Conservation (phyloP, 1,140 invertebrate species). For the Papilio aristodemus region DNA sequence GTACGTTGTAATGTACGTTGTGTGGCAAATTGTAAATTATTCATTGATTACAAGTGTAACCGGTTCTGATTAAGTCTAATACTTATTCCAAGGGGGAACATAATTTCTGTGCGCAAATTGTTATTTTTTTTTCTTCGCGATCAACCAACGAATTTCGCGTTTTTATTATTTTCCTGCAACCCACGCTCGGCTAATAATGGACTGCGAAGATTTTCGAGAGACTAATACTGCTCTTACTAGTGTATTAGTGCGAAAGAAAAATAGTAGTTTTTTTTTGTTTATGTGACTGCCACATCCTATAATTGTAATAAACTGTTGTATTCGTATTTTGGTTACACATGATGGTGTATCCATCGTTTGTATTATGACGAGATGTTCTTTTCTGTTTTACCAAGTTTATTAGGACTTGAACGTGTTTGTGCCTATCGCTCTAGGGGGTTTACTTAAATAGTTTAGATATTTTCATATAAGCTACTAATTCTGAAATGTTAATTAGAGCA, state of each 20-base stretch:
- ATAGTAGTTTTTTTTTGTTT: background rate
- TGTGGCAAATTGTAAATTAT: constrained; percentile 23
- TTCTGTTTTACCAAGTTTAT: no score
- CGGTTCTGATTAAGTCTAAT: constrained; percentile 3
- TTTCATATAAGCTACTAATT: no score
- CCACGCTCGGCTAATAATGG: constrained; percentile 27
- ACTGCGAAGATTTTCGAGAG: constrained; percentile 5
- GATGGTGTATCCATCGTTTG: no score
- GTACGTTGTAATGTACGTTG: no score
- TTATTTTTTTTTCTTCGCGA: constrained; percentile 1
- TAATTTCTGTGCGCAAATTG: background rate
- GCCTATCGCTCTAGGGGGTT: no score
- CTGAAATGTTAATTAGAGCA: no score
- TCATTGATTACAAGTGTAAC: constrained; percentile 16
- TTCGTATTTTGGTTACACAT: no score
- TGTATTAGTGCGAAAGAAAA: constrained; percentile 6
- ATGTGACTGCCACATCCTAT: background rate
- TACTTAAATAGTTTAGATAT: no score
- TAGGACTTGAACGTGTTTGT: no score
- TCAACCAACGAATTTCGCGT: background rate
- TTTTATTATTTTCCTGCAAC: constrained; percentile 19
- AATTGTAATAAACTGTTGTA: background rate
- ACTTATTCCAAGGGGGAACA: constrained; percentile 9
- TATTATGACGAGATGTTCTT: no score
- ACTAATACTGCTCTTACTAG: background rate